Base-by-base conservation (phyloP, 2,113 vertebrate genomes). In the Tragelaphus scriptus region DNA sequence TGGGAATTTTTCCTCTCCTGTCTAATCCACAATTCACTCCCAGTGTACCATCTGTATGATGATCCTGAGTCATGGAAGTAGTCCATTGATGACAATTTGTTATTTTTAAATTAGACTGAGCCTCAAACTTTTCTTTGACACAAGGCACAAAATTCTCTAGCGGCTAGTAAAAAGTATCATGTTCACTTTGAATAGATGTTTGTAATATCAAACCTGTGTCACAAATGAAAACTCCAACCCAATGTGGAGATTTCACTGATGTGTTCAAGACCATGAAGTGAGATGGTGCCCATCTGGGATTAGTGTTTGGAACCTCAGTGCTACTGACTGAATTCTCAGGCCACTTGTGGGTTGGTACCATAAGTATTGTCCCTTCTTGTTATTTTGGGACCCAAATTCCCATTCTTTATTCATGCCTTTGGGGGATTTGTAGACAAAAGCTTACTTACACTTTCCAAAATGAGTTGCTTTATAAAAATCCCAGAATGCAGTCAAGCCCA, bases 381-480 rank as follows among this genome's bases (percentile, higher is more conserved):
- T 95, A 95, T 96, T 96, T 95, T 90, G 59, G 44, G 56, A 93
- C 25, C 32, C 7, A 71, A 93, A 95, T 91, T 88, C 71, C 81
- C 88, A 91, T 81, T 97, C 89, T 96, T 97, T 93, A 85, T 92
- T 91, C 84, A 90, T 93, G 82, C 51, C 71, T 92, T 93, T 91
- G 49, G 93, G 63, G 85, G 85, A 97, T 97, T 95, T 97, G 79
- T 97, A 95, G 89, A 92, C 79, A 96, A 96, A 97, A 93, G 32
- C 92, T 82, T 40, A 77, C 77, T 95, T 91, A 94, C 19, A 97
- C 36, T 97, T 97, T 97, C 63, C 91, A 95, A 96, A 98, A 97
- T 85, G 85, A 98, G 71, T 95, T 96, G 79, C 93, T 98, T 97
- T 95, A 94, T 97, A 95, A 97, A 95, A 97, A 95, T 87, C 91